A percentile compares a stretch with the other conserved stretches of the same genome.
These are phyloP conservation scores for Mellivora capensis DNA, from an alignment of 2,113 vertebrate genomes.

Conservation along the genomic window DNA sequence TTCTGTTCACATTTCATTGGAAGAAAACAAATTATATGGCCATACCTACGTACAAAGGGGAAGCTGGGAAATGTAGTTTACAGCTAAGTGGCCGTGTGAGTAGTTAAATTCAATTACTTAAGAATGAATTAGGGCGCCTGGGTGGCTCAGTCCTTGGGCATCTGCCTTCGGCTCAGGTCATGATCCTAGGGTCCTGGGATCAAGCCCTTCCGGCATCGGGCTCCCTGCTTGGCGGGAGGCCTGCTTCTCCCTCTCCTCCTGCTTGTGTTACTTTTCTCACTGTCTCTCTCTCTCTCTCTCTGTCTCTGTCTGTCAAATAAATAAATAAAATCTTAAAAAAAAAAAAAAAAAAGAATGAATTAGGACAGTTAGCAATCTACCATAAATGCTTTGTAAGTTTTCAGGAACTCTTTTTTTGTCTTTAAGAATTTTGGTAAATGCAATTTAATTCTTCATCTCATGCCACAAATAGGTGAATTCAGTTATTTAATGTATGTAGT, in stretches of 20 bases:
- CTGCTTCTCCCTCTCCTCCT: too few species aligned
- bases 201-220: too few species aligned
- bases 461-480: conserved; percentile 11
- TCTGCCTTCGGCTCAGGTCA: too few species aligned
- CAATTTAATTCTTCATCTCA: neutral
- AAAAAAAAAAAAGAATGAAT: neutral
- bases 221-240: too few species aligned
- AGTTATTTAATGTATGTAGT: neutral
- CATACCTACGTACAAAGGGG: neutral
- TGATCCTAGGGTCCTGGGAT: too few species aligned
- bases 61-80: neutral
- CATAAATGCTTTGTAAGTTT: neutral
- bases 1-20: neutral
- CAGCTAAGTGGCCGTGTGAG: neutral
- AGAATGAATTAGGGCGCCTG: neutral
- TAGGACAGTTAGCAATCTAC: neutral
- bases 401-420: neutral
- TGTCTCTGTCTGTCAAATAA: too few species aligned
- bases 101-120: neutral
- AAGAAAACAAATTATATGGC: neutral
- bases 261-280: too few species aligned
- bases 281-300: too few species aligned
- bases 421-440: conserved; percentile 40
- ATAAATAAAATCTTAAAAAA: too few species aligned
- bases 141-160: too few species aligned